Percentiles rank a stretch among this genome's conserved stretches.
Evolutionary conservation across 2,888 invertebrate species (phyloP).

Genomic region (Philopedon plagiatum): DNA sequence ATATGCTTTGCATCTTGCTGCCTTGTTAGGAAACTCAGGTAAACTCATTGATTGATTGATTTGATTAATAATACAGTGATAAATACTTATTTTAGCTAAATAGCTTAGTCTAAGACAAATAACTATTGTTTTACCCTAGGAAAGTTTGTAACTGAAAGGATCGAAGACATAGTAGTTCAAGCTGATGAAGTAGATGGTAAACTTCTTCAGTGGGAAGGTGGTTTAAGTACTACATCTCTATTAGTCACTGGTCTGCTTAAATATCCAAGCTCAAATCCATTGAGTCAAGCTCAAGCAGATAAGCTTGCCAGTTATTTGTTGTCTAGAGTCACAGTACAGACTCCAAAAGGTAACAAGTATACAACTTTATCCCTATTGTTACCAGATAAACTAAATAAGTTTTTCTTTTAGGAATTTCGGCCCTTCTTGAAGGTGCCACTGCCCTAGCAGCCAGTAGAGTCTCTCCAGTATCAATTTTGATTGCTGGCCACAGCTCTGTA

Average conservation of each 20-base stretch:
- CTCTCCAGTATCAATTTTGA: conserved; percentile 87
- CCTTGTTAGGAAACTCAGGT: conserved; percentile 76
- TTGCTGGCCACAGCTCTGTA: conserved; percentile 85
- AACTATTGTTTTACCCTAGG: conserved; percentile 68
- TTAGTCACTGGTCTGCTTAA: conserved; percentile 72
- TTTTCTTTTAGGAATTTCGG: conserved; percentile 71
- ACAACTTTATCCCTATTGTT: background rate
- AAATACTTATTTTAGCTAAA: no score
- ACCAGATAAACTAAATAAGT: background rate
- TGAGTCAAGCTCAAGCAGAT: conserved; percentile 83
- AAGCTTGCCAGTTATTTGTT: conserved; percentile 89
- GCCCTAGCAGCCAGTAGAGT: conserved; percentile 70
- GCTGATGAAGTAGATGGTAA: conserved; percentile 94
- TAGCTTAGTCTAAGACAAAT: no score
- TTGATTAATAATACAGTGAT: no score
- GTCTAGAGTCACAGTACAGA: conserved; percentile 90
- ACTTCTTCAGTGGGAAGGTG: conserved; percentile 93
- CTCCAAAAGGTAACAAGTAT: conserved; percentile 76
- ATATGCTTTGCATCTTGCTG: conserved; percentile 87
- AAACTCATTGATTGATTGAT: conserved; percentile 61
- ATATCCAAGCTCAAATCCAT: conserved; percentile 76
- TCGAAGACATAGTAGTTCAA: conserved; percentile 94
- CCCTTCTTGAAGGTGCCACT: conserved; percentile 84
- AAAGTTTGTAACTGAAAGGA: conserved; percentile 78
- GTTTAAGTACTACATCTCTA: conserved; percentile 82